These are phyloP conservation scores for Stenodema calcarata DNA, from an alignment of 2,888 invertebrate genomes.

Conservation along the genomic window DNA sequence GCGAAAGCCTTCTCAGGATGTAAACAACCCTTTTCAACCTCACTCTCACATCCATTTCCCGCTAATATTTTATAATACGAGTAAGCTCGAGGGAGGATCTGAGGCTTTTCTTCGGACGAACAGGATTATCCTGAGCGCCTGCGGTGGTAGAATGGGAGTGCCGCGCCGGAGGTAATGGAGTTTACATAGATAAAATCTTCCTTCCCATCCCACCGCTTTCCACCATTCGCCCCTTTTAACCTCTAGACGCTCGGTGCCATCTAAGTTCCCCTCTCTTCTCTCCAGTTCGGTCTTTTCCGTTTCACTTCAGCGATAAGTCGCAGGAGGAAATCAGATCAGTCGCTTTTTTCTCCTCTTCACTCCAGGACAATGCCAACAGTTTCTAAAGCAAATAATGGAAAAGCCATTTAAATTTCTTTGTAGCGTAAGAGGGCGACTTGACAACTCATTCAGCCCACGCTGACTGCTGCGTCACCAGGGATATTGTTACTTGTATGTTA, in stretches of 20 bases:
- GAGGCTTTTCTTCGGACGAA: slow-evolving; percentile 24
- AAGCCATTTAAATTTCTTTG: not conserved
- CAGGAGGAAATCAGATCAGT: not conserved
- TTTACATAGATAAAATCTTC: slow-evolving; percentile 33
- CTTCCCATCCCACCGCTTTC: not conserved
- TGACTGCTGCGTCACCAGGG: not conserved
- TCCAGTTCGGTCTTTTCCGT: not conserved
- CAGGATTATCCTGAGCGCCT: not conserved
- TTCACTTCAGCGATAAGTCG: not conserved
- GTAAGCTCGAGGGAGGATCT: not conserved
- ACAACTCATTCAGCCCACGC: not conserved
- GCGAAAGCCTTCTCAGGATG: not conserved
- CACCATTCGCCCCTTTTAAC: not conserved
- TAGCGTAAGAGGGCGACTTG: not conserved
- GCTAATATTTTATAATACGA: slow-evolving; percentile 13
- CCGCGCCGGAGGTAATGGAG: slow-evolving; percentile 27
- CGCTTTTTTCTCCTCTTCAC: not conserved
- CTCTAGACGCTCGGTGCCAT: not conserved
- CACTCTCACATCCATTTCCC: not conserved
- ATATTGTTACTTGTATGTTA: no score
- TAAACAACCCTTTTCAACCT: slow-evolving; percentile 8
- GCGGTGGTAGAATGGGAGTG: not conserved
- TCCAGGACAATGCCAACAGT: not conserved
- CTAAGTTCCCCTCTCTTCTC: not conserved
- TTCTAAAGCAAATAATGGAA: slow-evolving; percentile 1